Base-by-base conservation (phyloP, 2,113 vertebrate species). In the Nerophis ophidion region DNA sequence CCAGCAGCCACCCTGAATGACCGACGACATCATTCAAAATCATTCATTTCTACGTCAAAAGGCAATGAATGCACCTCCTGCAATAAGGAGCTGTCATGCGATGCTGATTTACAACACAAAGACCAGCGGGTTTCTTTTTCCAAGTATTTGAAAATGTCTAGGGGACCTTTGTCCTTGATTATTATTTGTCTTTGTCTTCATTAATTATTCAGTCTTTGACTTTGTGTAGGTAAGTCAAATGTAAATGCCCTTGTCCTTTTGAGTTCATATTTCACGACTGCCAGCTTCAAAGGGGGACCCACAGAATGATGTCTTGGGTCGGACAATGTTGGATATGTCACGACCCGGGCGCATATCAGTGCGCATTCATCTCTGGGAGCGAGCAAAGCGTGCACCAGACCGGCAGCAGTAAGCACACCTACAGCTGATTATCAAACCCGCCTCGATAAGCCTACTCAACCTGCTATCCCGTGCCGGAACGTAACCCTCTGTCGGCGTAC, bases 211-310 rank as follows among this genome's bases (percentile, higher is more conserved):
- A 55, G 72, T 75, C 79, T 55, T 69, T 67, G 68, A 58, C 60
- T 61, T 65, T 74, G 73, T 82, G 77, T 74, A 77, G 75, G 63
- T 76, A 74, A 81, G 66, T 80, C 76, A 80, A 79, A 79, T 65
- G 66, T 58, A 69, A 74, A 77, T 79, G 82, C 82, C 82, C 80
- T 86, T 72, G 75, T 76, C 75, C 79, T 48, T 45, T 15, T 63
- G 60, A 69, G 72, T 75, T 80, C 60, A 68, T 83, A 44, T 81
- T 86, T 85, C 76, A 81, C 70, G 70, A 60, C 60, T 62, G 66
- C 67, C 65, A 70, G 69, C 36, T 42, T 63, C 56, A 68, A 63
- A 26, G 26, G 26, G 26, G 26, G 26, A 26, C 26, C 26, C 4
- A 26, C 26, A 26, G 26, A 26, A 26, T 2, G 26, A 26, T 26